Evolutionary conservation across 2,113 vertebrate genomes (phyloP).

Genomic region (Myiagra hebetior): DNA sequence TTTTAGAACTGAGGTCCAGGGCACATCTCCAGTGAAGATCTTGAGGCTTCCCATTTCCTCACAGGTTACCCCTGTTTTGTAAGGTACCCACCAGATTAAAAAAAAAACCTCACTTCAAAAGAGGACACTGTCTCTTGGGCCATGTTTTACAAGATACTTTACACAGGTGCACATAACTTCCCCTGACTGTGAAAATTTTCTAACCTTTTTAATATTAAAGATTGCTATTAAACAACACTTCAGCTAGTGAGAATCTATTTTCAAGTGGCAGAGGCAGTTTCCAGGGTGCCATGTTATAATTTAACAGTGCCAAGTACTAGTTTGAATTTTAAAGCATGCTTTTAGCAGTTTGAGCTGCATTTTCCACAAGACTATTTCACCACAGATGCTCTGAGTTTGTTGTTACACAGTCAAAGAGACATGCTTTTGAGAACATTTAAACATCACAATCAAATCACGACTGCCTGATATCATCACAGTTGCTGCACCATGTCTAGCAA

Average conservation of each 20-base stretch:
- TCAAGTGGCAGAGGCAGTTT: neutral
- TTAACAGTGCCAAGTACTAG: neutral
- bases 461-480: neutral
- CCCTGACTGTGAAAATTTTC: neutral
- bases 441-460: neutral
- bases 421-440: neutral
- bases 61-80: neutral
- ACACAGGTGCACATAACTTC: neutral
- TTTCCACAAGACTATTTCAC: neutral
- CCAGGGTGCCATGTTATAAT: neutral
- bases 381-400: neutral
- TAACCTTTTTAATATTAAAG: neutral
- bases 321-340: slow-evolving; percentile 5
- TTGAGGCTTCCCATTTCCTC: neutral
- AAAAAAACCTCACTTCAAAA: neutral
- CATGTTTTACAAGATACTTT: neutral
- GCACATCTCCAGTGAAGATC: neutral
- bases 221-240: neutral
- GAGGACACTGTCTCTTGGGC: neutral
- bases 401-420: neutral
- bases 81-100: neutral
- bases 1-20: neutral
- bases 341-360: neutral
- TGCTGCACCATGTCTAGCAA: neutral
- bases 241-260: neutral